Conservation (phyloP, 2,888 invertebrate genomes). For the Notodonta dromedarius region DNA sequence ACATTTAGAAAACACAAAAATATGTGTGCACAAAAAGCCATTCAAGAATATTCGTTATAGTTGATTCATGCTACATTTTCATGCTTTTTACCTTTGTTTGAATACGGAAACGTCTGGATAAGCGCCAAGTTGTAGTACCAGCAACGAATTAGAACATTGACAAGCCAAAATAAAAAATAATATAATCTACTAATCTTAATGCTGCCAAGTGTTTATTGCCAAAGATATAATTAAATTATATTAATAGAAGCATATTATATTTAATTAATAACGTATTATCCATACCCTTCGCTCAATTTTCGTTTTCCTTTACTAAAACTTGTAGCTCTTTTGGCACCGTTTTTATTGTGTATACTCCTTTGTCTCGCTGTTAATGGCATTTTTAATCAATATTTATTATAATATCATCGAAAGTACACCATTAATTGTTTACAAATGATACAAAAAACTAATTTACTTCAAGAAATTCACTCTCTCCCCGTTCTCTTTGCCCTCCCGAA, state of each 20-base stretch:
- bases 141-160: slow-evolving; percentile 40
- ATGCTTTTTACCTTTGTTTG: slow-evolving; percentile 54
- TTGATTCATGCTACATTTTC: slow-evolving; percentile 41
- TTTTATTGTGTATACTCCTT: slow-evolving; percentile 76
- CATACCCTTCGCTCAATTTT: slow-evolving; percentile 70
- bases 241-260: slow-evolving; percentile 15
- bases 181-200: slow-evolving; percentile 28
- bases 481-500: too few species aligned
- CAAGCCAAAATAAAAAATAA: slow-evolving; percentile 32
- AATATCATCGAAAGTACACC: background rate
- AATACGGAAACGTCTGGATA: slow-evolving; percentile 51
- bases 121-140: slow-evolving; percentile 54
- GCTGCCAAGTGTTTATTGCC: slow-evolving; percentile 24
- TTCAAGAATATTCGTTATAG: slow-evolving; percentile 32
- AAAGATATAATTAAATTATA: slow-evolving; percentile 19
- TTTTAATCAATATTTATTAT: slow-evolving; percentile 14
- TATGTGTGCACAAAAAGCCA: slow-evolving; percentile 7
- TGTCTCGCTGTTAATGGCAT: slow-evolving; percentile 78
- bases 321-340: slow-evolving; percentile 67
- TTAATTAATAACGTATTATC: slow-evolving; percentile 15
- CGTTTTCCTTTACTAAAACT: slow-evolving; percentile 73
- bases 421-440: background rate
- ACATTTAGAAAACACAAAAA: too few species aligned
- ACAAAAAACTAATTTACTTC: background rate
- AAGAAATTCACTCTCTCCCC: background rate